Percentiles rank a stretch among this genome's conserved stretches.
Evolutionary conservation across 1,140 invertebrate species (phyloP).

Genomic region (Cryptotermes secundus): DNA sequence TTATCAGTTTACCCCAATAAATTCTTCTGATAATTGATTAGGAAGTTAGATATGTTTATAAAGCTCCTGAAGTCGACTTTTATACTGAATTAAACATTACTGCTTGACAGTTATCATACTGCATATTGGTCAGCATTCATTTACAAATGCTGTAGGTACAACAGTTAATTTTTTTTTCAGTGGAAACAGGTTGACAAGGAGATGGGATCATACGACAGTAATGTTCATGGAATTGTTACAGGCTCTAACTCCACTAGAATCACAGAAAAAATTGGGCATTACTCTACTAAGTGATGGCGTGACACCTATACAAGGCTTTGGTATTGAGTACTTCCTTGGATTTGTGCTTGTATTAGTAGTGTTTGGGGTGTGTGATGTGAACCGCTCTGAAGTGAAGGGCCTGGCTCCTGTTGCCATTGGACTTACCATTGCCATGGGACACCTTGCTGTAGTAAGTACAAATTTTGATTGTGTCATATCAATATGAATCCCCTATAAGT

Average conservation of each 20-base stretch:
- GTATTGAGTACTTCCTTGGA: conserved; percentile 87
- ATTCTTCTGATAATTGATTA: no score
- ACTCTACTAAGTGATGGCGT: conserved; percentile 60
- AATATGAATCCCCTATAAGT: not conserved
- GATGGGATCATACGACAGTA: no score
- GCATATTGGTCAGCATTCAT: no score
- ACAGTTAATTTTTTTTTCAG: no score
- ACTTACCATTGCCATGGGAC: conserved; percentile 81
- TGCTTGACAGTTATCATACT: no score
- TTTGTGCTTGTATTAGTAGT: conserved; percentile 86
- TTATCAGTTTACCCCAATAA: no score
- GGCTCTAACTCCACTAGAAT: conserved; percentile 62
- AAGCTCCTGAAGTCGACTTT: no score
- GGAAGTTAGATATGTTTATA: no score
- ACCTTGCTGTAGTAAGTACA: conserved; percentile 75
- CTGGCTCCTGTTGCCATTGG: conserved; percentile 88
- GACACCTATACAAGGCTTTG: conserved; percentile 73
- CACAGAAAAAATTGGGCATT: conserved; percentile 60
- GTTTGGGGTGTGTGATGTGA: conserved; percentile 79
- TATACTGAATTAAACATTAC: no score
- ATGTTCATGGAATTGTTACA: conserved; percentile 39
- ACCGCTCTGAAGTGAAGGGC: conserved; percentile 71
- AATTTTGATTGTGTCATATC: not conserved
- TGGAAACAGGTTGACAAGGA: no score
- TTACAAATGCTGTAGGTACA: no score